Percentiles rank a stretch among this genome's conserved stretches.
Evolutionary conservation across 2,888 invertebrate species (phyloP).

Genomic region (Microchrysa polita): DNA sequence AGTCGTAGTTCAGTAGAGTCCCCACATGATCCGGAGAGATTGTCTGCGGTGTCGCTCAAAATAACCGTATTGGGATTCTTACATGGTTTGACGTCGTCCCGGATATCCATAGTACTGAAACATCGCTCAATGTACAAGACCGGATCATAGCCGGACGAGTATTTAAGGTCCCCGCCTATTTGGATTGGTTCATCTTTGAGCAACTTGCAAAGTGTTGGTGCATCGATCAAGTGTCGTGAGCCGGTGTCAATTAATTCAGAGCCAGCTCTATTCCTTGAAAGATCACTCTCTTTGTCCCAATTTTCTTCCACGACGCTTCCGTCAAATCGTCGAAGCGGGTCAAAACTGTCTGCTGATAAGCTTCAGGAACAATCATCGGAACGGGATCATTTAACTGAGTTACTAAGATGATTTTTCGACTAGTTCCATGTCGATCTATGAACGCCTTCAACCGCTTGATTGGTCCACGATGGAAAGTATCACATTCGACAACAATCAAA

Average conservation of each 20-base stretch:
- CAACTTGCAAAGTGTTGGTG: not conserved
- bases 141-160: not conserved
- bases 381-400: not conserved
- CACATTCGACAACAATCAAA: slow-evolving; percentile 22
- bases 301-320: not conserved
- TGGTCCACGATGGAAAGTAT: too few relatives aligned
- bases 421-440: not conserved
- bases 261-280: slow-evolving; percentile 12
- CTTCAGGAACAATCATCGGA: too few relatives aligned
- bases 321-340: slow-evolving; percentile 9
- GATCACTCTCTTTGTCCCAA: not conserved
- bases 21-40: too few relatives aligned
- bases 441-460: not conserved
- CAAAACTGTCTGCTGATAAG: too few relatives aligned
- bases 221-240: slow-evolving; percentile 1
- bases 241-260: too few relatives aligned
- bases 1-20: too few relatives aligned
- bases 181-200: not conserved
- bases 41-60: too few relatives aligned
- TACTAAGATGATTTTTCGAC: slow-evolving; percentile 11
- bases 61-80: too few relatives aligned
- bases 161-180: not conserved
- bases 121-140: slow-evolving; percentile 13
- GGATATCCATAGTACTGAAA: not conserved
- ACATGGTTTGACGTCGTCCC: not conserved